Evolutionary conservation across 2,888 invertebrate species (phyloP).

Genomic region (Platycnemis pennipes): DNA sequence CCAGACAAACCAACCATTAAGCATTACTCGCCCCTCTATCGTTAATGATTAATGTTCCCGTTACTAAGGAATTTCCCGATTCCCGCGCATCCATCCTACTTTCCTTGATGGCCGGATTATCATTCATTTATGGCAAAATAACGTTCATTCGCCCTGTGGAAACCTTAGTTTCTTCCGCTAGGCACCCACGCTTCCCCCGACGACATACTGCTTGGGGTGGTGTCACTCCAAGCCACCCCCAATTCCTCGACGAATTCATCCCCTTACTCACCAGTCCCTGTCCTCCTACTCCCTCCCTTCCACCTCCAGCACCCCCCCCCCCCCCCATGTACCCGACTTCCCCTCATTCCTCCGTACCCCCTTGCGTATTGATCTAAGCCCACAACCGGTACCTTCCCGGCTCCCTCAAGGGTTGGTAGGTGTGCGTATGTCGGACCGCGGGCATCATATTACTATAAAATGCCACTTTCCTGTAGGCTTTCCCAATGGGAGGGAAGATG

Average conservation of each 20-base stretch:
- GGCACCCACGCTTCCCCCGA: neutral
- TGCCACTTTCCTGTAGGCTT: neutral
- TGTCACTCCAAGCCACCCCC: neutral
- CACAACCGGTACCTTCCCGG: neutral
- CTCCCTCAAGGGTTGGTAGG: neutral
- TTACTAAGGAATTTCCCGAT: neutral
- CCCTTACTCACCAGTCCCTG: neutral
- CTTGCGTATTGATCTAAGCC: neutral
- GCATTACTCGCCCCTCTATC: neutral
- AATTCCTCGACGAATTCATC: constrained; percentile 22
- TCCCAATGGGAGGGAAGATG: neutral
- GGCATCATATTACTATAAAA: constrained; percentile 39
- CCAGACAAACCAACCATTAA: too few species aligned
- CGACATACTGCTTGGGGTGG: neutral
- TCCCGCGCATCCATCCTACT: neutral
- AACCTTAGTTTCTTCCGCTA: neutral
- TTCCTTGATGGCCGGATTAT: neutral
- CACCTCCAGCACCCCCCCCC: neutral
- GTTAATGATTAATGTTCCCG: neutral
- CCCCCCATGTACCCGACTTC: neutral
- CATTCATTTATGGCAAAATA: neutral
- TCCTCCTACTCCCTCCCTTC: neutral
- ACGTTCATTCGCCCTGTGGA: neutral
- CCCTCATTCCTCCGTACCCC: too few species aligned
- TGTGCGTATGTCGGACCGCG: neutral